Base-by-base conservation (phyloP, 1,140 invertebrate genomes). In the Tenebrio molitor region DNA sequence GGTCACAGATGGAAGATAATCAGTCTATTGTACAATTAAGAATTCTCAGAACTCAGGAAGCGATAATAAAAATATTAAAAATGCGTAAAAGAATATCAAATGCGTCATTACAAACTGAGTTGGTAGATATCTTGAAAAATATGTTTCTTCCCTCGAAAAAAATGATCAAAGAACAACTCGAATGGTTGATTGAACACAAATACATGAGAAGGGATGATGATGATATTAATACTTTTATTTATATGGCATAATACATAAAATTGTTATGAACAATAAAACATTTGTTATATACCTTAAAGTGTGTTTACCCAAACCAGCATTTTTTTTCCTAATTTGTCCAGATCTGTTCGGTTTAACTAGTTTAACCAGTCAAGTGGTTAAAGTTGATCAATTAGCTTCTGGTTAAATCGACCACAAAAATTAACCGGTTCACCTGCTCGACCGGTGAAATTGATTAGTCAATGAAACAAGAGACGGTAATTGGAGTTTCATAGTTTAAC, bases 141-240 rank as follows among this genome's bases (percentile, higher is more conserved):
- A 98, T 99, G 96, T 99, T 99, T 87, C 85, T 99, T 77, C 98
- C 98, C 23, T 97, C 96, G 72, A 98, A 98, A 85, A 99, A 99
- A 85, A 95, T 99, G 91, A 99, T 99, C 75, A 99, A 99, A 86
- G 97, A 99, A 86, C 97, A 99, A 86, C 91, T 99, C 25, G 97
- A 99, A 84, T 99, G 97, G 97, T 88, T 99, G 6, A 99, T 99
- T 76, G 97, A 99, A 86, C 95, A 99, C 82, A 98, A 98, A 84
- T 99, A 98, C 83, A 98, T 99, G 91, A 88, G 90, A 70, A 88
- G 98, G 74, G 96, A 98, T 84, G 96, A 98, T 78, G 95, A 97
- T 76, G 96, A 99, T 84, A 98, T 99, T 80, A 98, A 98, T 85
- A 95, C 94, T 78, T 99, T 99, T 88, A 95, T 98, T 80, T 99